Evolutionary conservation across 64 coral and sea anemone genomes (phyloP).

Genomic region (Pocillopora damicornis): DNA sequence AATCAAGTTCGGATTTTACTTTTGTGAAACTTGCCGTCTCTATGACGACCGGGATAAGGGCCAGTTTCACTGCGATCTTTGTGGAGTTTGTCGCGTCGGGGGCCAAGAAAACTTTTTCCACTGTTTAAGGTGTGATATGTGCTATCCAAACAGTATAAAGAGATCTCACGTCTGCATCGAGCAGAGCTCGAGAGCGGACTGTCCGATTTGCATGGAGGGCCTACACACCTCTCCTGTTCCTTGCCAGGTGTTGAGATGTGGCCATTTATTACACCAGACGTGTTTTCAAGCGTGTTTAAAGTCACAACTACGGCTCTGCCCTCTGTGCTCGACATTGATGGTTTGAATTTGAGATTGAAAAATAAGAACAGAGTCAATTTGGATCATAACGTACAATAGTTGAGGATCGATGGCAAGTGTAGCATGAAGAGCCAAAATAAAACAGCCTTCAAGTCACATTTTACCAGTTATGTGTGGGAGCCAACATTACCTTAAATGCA

Average conservation of each 20-base stretch:
- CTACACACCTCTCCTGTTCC: slow-evolving; percentile 73
- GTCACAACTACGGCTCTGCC: slow-evolving; percentile 52
- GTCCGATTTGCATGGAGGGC: slow-evolving; percentile 88
- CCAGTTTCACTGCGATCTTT: slow-evolving; percentile 89
- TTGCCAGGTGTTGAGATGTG: slow-evolving; percentile 84
- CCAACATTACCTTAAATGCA: too few species aligned
- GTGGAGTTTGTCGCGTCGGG: slow-evolving; percentile 87
- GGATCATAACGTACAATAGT: too few species aligned
- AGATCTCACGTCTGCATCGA: slow-evolving; percentile 79
- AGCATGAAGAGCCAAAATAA: too few species aligned
- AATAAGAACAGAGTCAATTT: neutral
- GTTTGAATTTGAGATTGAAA: neutral
- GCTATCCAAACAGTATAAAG: slow-evolving; percentile 55
- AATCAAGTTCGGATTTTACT: slow-evolving; percentile 92
- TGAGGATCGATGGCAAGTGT: too few species aligned
- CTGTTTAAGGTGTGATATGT: slow-evolving; percentile 89
- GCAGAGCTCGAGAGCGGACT: slow-evolving; percentile 75
- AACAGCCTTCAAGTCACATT: too few species aligned
- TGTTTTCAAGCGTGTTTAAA: slow-evolving; percentile 78
- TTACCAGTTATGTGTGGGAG: too few species aligned
- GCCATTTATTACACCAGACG: slow-evolving; percentile 84
- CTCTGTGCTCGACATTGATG: slow-evolving; percentile 67
- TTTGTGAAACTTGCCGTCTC: slow-evolving; percentile 76
- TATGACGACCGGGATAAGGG: slow-evolving; percentile 93
- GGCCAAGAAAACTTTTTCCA: slow-evolving; percentile 89